phyloP scores from a whole-genome alignment of 2,888 invertebrate species.

The Lasius fuliginosus region DNA sequence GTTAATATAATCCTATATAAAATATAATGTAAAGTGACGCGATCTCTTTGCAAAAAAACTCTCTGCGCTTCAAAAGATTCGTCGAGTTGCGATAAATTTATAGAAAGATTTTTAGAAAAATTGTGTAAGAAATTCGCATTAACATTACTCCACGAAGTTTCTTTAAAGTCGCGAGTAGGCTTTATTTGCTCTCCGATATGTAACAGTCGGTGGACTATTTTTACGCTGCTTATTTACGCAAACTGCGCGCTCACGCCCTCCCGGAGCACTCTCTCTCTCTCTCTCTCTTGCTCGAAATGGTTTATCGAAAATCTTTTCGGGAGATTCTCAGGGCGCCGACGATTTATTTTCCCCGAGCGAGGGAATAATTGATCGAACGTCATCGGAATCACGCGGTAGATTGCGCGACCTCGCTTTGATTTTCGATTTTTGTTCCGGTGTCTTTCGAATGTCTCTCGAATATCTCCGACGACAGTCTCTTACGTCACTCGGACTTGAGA shows the following conservation, averaged over 20 bases:
- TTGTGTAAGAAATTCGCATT: neutral
- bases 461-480: neutral
- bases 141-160: conserved; percentile 11
- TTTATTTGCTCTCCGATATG: conserved; percentile 48
- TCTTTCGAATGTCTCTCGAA: neutral
- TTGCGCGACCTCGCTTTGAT: neutral
- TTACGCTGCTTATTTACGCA: conserved; percentile 55
- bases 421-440: neutral
- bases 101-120: neutral
- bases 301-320: conserved; percentile 26
- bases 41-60: neutral
- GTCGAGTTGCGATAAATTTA: neutral
- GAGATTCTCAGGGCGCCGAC: neutral
- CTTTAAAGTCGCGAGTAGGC: conserved; percentile 39
- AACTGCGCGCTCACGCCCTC: conserved; percentile 28
- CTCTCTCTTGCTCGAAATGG: neutral
- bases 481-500: neutral
- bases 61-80: neutral
- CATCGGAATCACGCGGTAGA: neutral
- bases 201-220: conserved; percentile 49
- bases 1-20: too few species aligned
- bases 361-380: neutral
- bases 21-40: neutral
- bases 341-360: conserved; percentile 24
- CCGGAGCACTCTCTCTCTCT: conserved; percentile 4